Percentiles rank a stretch among this genome's conserved stretches.
phyloP scores from a whole-genome alignment of 2,113 vertebrate species.

The Anhinga rufa region DNA sequence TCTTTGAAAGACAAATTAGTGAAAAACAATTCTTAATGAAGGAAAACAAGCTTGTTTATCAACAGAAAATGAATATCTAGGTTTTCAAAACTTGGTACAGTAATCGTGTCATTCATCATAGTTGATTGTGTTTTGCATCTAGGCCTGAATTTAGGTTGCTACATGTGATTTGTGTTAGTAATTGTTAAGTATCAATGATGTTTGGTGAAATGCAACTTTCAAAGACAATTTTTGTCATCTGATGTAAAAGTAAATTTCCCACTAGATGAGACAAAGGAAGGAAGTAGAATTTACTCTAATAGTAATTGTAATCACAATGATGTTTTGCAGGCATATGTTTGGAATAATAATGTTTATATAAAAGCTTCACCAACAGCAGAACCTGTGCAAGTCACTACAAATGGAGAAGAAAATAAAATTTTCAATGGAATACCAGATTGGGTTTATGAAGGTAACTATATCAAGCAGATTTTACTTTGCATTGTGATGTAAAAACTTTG shows the following conservation, averaged over 20 bases:
- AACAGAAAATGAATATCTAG: background rate
- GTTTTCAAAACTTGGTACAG: background rate
- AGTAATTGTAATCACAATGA: background rate
- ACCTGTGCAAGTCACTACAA: slow-evolving; percentile 74
- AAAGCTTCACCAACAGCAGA: slow-evolving; percentile 68
- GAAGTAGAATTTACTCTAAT: background rate
- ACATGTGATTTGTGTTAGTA: background rate
- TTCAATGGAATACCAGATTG: slow-evolving; percentile 93
- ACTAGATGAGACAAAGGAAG: background rate
- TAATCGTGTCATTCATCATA: background rate
- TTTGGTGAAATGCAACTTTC: background rate
- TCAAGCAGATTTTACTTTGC: background rate
- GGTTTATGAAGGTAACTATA: slow-evolving; percentile 90
- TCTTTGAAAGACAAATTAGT: background rate
- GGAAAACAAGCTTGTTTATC: background rate
- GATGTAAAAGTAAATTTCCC: background rate
- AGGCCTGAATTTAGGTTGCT: background rate
- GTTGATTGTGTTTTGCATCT: background rate
- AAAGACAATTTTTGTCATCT: background rate
- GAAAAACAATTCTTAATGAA: background rate
- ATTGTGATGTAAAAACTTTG: background rate
- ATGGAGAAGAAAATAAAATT: slow-evolving; percentile 83
- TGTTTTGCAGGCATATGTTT: slow-evolving; percentile 83
- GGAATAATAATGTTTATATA: slow-evolving; percentile 84
- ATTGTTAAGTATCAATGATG: background rate